Base-by-base conservation (phyloP, 2,888 invertebrate genomes). In the Dendrolimus pini region DNA sequence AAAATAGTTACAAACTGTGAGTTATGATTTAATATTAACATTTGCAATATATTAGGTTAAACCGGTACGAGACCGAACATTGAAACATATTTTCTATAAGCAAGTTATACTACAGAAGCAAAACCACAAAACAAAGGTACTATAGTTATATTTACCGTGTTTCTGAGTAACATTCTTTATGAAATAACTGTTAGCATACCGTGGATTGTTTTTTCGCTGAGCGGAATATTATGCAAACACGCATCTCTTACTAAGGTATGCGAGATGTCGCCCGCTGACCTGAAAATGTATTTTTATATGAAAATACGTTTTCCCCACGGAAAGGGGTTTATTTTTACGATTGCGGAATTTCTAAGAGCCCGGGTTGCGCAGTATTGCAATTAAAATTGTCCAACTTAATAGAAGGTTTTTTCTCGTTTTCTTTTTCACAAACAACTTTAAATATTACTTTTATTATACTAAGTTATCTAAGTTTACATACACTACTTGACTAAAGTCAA, bases 141-240 rank as follows among this genome's bases (percentile, higher is more conserved):
- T 53, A 55, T 54, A 56, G 52, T 59, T 60, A 10, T 57, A 58
- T 63, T 67, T 62, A 58, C 59, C 59, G 63, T 62, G 62, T 62
- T 62, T 56, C 47, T 65, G 58, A 62, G 58, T 63, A 60, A 63
- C 65, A 67, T 71, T 73, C 65, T 66, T 65, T 61, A 62, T 59
- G 59, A 64, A 68, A 71, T 66, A 66, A 63, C 67, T 64, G 67
- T 71, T 76, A 65, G 61, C 61, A 66, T 64, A 65, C 64, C 62
- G 61, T 57, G 18, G 13, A 54, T 54, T 14, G 18, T 13, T 18
- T n/a, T 30, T 47, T 47, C 47, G 47, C 47, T 12, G 47, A 47
- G 47, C 47, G 47, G 2, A 47, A 47, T 47, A 47, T 47, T 66
- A 69, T 70, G 63, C 64, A 70, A 62, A 53, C 58, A 58, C 58